Conservation (phyloP, 2,113 vertebrate genomes). For the Coryphaenoides rupestris region DNA sequence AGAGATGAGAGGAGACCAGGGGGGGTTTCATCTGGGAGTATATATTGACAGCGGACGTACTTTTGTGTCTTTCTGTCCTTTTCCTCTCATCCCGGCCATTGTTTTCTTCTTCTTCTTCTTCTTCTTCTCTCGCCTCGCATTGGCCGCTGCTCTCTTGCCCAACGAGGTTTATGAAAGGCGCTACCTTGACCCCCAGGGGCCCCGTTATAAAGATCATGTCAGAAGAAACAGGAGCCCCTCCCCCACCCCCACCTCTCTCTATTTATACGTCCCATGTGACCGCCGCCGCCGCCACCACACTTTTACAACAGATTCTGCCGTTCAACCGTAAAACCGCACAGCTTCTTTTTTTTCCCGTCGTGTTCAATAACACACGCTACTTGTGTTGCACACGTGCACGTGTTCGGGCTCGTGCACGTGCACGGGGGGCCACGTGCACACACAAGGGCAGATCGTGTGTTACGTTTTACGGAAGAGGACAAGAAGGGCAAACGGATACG, state of each 20-base stretch:
- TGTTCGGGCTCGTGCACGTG: neutral
- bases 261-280: constrained; percentile 55
- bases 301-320: constrained; percentile 48
- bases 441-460: no score
- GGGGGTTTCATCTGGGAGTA: no score
- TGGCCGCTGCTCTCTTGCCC: no score
- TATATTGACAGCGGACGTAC: no score
- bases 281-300: constrained; percentile 47
- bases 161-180: neutral
- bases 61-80: neutral
- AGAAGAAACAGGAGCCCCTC: no score
- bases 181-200: constrained; percentile 42
- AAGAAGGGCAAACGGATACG: no score
- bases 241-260: constrained; percentile 34
- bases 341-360: constrained; percentile 27
- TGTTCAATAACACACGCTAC: constrained; percentile 15
- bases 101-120: neutral
- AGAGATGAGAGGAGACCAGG: no score
- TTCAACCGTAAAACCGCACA: constrained; percentile 48
- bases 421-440: no score
- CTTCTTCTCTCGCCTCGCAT: no score
- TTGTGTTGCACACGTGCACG: neutral
- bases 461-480: no score
- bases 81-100: neutral
- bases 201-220: constrained; percentile 44